A percentile compares a stretch with the other conserved stretches of the same genome.
Evolutionary conservation across 1,140 invertebrate species (phyloP).

Genomic region (Drosophila sturtevanti): DNA sequence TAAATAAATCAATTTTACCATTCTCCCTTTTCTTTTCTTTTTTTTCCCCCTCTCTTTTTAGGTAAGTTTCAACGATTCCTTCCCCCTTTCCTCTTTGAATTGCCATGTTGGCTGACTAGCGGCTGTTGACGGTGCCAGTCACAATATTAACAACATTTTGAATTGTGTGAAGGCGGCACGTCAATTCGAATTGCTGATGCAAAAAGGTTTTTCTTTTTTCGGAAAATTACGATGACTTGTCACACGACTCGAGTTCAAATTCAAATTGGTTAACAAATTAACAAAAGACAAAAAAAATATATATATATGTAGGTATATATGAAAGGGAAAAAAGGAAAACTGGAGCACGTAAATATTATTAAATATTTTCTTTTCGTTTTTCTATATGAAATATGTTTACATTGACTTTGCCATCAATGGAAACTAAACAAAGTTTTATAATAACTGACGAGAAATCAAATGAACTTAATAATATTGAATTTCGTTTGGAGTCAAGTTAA

Average conservation of each 20-base stretch:
- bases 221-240: constrained; percentile 75
- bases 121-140: constrained; percentile 43
- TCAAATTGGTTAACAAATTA: constrained; percentile 67
- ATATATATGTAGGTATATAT: no score
- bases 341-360: constrained; percentile 49
- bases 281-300: constrained; percentile 39
- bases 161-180: constrained; percentile 79
- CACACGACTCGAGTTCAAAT: constrained; percentile 49
- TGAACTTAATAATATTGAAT: background rate
- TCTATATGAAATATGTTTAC: background rate
- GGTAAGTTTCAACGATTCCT: constrained; percentile 59
- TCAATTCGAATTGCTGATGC: constrained; percentile 58
- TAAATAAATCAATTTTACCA: constrained; percentile 72
- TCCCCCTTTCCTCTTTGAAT: constrained; percentile 63
- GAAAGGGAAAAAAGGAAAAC: constrained; percentile 14
- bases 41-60: constrained; percentile 51
- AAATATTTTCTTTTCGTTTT: background rate
- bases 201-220: background rate
- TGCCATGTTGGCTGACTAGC: background rate
- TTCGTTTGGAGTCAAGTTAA: background rate
- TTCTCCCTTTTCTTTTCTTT: constrained; percentile 49
- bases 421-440: no score
- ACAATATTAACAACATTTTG: constrained; percentile 59
- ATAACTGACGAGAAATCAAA: no score
- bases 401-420: background rate